Evolutionary conservation across 2,113 vertebrate species (phyloP), one percentile per base, ranked within the genome.

Genomic region (Spermophilus dauricus): DNA sequence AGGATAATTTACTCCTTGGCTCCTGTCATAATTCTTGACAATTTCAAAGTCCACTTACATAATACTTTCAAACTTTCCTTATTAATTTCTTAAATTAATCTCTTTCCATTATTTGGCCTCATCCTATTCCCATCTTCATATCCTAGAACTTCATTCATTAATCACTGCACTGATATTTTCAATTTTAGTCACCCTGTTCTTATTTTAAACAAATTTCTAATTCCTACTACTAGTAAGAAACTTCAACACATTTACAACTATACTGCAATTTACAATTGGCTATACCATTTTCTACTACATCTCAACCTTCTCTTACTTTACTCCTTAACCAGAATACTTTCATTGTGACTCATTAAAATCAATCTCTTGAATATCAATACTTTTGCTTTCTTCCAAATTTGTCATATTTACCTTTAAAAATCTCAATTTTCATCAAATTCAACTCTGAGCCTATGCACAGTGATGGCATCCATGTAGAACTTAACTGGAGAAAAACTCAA

Each of bases 161-260:
- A 85, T 80, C 69, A 89, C 17, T 30, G 0, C 58, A 58, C 1
- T 63, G 83, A 58, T 58, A 96, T n/a, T 94, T 14, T 28, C 30
- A 78, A 53, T 75, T 87, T 91, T 42, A 63, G 34, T 69, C 58
- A 95, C 0, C 14, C 37, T 65, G 42, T 5, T 69, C 14, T 94
- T 88, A 73, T 80, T 75, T 95, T 32, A 87, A 87, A 2, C 13
- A 63, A 69, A 88, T 80, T 88, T 96, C 39, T 70, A 65, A 18
- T 45, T 94, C 13, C 39, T 56, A 75, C 2, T 28, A 93, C 42
- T 85, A 84, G 39, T 48, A 69, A 76, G 84, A 70, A 95, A 83
- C 5, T 48, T 17, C 72, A 95, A 91, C 5, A 22, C 7, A 85
- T 22, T 16, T 86, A 94, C 28, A 94, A 69, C 26, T 30, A 45